These are phyloP conservation scores for Mustela erminea DNA, from an alignment of 2,797 vertebrate genomes.

Conservation along the genomic window DNA sequence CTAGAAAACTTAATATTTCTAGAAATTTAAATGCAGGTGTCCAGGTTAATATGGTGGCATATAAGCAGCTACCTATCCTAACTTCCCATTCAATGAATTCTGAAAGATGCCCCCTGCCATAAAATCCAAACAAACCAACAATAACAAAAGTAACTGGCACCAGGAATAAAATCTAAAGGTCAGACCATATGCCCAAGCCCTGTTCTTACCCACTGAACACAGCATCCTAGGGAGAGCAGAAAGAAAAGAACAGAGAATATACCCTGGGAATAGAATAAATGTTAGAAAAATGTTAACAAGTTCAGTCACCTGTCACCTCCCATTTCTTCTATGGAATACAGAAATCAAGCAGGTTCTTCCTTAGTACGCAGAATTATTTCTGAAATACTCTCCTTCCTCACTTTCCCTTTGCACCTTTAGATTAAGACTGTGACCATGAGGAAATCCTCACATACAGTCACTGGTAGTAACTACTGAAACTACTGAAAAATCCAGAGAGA, in stretches of 20 bases:
- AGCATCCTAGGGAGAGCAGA: background rate
- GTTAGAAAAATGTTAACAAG: background rate
- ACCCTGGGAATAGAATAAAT: background rate
- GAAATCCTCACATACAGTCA: background rate
- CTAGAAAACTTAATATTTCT: background rate
- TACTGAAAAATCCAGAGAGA: constrained; percentile 43
- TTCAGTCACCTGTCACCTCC: background rate
- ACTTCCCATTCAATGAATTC: background rate
- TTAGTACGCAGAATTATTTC: background rate
- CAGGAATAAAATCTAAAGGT: constrained; percentile 3
- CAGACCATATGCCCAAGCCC: background rate
- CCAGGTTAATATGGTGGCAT: background rate
- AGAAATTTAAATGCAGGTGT: background rate
- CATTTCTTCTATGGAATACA: background rate
- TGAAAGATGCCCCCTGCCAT: background rate
- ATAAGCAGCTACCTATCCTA: background rate
- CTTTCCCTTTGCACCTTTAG: background rate
- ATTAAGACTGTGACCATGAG: background rate
- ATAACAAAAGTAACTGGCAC: background rate
- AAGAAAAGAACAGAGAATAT: background rate
- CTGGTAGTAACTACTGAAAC: background rate
- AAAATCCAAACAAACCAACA: constrained; percentile 18
- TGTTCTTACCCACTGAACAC: background rate
- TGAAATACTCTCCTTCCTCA: background rate
- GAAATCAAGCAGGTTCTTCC: background rate